phyloP scores from a whole-genome alignment of 2,888 invertebrate genomes.

The Cephalotes varians region DNA sequence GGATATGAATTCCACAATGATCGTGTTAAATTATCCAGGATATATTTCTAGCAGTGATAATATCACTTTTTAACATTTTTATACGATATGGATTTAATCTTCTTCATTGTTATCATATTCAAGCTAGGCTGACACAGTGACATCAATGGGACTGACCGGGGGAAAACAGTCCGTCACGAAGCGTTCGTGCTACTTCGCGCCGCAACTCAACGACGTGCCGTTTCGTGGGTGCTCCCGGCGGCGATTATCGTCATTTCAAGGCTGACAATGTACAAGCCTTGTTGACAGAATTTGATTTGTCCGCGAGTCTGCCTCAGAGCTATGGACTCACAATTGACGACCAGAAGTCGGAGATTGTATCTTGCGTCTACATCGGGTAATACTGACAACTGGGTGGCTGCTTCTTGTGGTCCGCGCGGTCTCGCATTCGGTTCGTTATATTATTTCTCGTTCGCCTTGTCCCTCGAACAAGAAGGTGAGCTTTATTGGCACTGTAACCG shows the following conservation, averaged over 20 bases:
- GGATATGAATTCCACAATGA: conserved; percentile 28
- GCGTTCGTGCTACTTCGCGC: conserved; percentile 15
- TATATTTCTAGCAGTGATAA: neutral
- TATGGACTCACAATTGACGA: conserved; percentile 65
- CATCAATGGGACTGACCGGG: conserved; percentile 9
- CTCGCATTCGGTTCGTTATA: conserved; percentile 83
- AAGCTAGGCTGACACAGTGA: neutral
- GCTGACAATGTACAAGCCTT: conserved; percentile 65
- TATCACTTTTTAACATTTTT: neutral
- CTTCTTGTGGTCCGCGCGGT: conserved; percentile 73
- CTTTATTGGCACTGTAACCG: conserved; percentile 61
- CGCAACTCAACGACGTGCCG: conserved; percentile 60
- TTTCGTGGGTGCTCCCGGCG: conserved; percentile 65
- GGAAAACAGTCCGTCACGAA: conserved; percentile 54
- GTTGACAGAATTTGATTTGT: conserved; percentile 73
- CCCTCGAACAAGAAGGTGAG: conserved; percentile 64
- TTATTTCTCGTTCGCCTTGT: conserved; percentile 81
- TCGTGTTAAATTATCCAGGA: conserved; percentile 18
- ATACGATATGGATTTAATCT: neutral
- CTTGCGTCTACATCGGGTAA: conserved; percentile 76
- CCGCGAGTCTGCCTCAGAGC: conserved; percentile 68
- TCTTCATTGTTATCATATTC: conserved; percentile 17
- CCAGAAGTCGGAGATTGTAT: conserved; percentile 78
- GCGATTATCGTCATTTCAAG: conserved; percentile 71
- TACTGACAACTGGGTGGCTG: conserved; percentile 74